These are phyloP conservation scores for Drosophila baimaii DNA, from an alignment of 1,140 invertebrate species.

Conservation along the genomic window DNA sequence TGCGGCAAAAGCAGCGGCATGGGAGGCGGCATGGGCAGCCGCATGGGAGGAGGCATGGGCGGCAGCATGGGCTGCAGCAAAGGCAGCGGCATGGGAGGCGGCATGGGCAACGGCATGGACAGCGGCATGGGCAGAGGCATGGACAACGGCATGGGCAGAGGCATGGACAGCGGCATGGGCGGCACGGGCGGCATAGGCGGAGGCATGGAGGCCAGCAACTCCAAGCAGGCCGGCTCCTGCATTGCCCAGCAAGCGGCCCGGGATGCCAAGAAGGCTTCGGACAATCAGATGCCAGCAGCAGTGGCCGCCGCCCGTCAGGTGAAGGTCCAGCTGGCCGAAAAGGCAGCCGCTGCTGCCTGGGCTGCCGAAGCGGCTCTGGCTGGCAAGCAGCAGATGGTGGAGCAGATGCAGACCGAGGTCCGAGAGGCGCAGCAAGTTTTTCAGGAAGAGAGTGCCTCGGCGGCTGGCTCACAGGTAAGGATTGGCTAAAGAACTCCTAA, in stretches of 20 bases:
- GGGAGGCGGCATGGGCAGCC: not conserved
- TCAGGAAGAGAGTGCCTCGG: constrained; percentile 86
- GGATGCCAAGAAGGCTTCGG: constrained; percentile 87
- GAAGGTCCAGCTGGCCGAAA: constrained; percentile 88
- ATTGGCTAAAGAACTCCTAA: not conserved
- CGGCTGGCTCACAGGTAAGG: constrained; percentile 84
- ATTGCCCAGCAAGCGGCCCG: constrained; percentile 88
- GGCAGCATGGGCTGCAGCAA: not conserved
- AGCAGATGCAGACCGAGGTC: constrained; percentile 86
- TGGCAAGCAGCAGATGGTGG: constrained; percentile 87
- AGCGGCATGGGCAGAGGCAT: not conserved
- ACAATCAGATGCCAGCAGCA: constrained; percentile 87
- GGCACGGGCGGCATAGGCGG: not conserved
- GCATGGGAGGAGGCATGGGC: not conserved
- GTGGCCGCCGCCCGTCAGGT: constrained; percentile 88
- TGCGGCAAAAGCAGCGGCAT: too few species aligned
- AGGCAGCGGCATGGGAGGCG: not conserved
- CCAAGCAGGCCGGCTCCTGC: constrained; percentile 84
- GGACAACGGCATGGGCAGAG: not conserved
- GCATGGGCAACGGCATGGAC: not conserved
- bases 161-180: not conserved
- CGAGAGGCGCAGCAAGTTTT: constrained; percentile 87
- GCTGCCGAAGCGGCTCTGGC: constrained; percentile 88
- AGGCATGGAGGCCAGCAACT: not conserved
- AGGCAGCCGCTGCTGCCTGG: constrained; percentile 87